Conservation (phyloP, 2,888 invertebrate species). For the Eretmocerus hayati region DNA sequence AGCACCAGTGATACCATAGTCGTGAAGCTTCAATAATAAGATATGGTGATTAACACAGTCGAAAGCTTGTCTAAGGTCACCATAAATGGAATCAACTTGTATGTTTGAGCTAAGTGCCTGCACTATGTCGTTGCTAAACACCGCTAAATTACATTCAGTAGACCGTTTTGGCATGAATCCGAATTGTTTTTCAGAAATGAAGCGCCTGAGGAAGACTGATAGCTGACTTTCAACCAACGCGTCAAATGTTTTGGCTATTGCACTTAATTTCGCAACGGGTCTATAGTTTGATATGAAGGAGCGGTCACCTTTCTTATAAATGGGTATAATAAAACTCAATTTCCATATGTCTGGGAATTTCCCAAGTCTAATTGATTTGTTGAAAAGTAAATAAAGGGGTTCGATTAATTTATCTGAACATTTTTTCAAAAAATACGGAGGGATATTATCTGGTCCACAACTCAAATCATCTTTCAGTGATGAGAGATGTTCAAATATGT, state of each 20-base stretch:
- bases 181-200: neutral
- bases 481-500: too few relatives aligned
- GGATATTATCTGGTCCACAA: neutral
- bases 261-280: neutral
- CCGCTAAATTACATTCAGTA: neutral
- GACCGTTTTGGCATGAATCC: neutral
- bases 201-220: neutral
- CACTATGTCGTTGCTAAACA: neutral
- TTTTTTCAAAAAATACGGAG: too few relatives aligned
- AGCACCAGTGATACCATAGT: neutral
- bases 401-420: too few relatives aligned
- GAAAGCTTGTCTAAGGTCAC: neutral
- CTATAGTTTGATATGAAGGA: neutral
- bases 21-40: neutral
- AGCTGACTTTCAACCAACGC: neutral
- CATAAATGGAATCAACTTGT: neutral
- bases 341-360: neutral
- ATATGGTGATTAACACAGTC: neutral
- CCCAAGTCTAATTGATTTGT: neutral
- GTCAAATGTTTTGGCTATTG: neutral
- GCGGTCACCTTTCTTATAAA: neutral
- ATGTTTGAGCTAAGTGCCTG: neutral
- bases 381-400: neutral
- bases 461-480: too few relatives aligned
- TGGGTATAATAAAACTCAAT: neutral